These are phyloP conservation scores for Pollachius pollachius DNA, from an alignment of 2,113 vertebrate species.

Conservation along the genomic window DNA sequence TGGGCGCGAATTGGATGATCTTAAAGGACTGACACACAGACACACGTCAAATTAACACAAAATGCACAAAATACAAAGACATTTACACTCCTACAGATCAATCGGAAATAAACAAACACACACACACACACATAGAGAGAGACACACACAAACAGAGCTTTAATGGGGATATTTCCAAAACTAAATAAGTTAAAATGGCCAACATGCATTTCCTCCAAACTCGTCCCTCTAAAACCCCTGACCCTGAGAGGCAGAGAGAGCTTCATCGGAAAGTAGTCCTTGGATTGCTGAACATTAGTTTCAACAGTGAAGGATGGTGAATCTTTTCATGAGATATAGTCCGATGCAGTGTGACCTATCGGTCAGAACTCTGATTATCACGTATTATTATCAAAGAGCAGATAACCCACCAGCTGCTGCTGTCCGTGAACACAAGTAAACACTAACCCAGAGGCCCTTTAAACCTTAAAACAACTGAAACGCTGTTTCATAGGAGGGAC, in stretches of 20 bases:
- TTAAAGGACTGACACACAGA: constrained; percentile 89
- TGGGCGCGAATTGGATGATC: constrained; percentile 98
- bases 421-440: too few relatives aligned
- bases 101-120: too few relatives aligned
- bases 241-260: too few relatives aligned
- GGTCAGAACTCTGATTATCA: too few relatives aligned
- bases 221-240: not conserved
- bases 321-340: too few relatives aligned
- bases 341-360: too few relatives aligned
- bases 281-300: not conserved
- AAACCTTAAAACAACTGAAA: not conserved
- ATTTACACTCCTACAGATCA: not conserved
- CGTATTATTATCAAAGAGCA: too few relatives aligned
- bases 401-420: too few relatives aligned
- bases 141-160: not conserved
- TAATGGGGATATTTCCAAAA: not conserved
- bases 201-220: not conserved
- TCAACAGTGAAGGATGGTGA: too few relatives aligned
- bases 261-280: too few relatives aligned
- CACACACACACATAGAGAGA: not conserved
- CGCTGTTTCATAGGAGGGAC: too few relatives aligned
- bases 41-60: not conserved
- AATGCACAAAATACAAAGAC: not conserved
- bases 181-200: not conserved
- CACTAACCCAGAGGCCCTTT: not conserved